These are phyloP conservation scores for Enteromius anoplus DNA, from an alignment of 2,797 vertebrate genomes.

Conservation along the genomic window DNA sequence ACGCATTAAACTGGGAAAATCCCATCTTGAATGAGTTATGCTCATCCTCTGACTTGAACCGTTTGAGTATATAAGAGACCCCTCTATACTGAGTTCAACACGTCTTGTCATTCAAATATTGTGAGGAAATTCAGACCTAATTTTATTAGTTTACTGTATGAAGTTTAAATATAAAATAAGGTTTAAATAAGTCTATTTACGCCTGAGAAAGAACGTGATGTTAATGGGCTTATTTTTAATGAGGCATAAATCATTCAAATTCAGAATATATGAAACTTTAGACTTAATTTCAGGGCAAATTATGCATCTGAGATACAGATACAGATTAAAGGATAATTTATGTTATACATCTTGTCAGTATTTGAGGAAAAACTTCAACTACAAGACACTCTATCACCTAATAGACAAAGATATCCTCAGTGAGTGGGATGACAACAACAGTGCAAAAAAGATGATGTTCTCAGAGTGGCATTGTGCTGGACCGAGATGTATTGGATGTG, in stretches of 20 bases:
- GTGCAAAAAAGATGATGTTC: constrained; percentile 32
- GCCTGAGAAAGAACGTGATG: neutral
- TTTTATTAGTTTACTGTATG: neutral
- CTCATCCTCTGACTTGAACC: constrained; percentile 12
- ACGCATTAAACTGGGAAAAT: constrained; percentile 20
- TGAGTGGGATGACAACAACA: constrained; percentile 37
- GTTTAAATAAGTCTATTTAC: neutral
- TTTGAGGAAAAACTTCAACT: constrained; percentile 10
- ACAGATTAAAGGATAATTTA: neutral
- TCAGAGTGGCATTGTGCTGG: constrained; percentile 42
- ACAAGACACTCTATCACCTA: constrained; percentile 31
- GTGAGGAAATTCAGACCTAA: neutral
- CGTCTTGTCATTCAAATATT: neutral
- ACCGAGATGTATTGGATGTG: constrained; percentile 52
- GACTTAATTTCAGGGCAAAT: neutral
- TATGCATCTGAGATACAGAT: neutral
- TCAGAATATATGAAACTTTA: neutral
- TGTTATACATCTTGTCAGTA: constrained; percentile 6
- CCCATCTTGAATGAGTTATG: neutral
- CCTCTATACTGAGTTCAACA: neutral
- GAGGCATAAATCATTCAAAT: neutral
- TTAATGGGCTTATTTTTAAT: neutral
- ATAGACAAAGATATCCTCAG: constrained; percentile 25
- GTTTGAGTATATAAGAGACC: neutral
- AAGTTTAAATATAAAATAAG: neutral